Evolutionary conservation across 1,140 invertebrate genomes (phyloP).

Genomic region (Triops longicaudatus): DNA sequence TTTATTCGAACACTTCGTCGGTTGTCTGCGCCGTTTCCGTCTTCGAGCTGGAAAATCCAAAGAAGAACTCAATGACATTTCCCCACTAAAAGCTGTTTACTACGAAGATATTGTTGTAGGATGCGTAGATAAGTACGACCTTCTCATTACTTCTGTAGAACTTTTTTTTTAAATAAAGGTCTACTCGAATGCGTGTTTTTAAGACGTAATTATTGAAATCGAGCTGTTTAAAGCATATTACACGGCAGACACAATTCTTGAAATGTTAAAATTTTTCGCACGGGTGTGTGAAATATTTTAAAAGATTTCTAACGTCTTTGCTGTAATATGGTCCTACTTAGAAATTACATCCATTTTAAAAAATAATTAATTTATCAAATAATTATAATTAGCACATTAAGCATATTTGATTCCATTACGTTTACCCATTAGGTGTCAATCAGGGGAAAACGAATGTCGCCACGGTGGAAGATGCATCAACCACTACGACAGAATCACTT

Average conservation of each 20-base stretch:
- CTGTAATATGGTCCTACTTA: too few species aligned
- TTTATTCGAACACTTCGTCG: conserved; percentile 83
- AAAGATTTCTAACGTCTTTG: too few species aligned
- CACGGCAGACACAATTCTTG: too few species aligned
- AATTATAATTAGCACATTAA: not conserved
- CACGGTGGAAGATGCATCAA: conserved; percentile 75
- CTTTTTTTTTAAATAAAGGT: too few species aligned
- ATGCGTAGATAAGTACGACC: conserved; percentile 59
- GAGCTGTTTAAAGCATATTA: too few species aligned
- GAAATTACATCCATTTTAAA: too few species aligned
- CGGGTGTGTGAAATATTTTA: too few species aligned
- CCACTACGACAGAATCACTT: conserved; percentile 73
- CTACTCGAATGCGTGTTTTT: too few species aligned
- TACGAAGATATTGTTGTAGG: conserved; percentile 78
- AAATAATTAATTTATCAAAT: conserved; percentile 24
- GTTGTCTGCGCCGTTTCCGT: conserved; percentile 77
- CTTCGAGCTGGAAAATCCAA: conserved; percentile 55
- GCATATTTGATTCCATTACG: conserved; percentile 28
- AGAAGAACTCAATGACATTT: conserved; percentile 60
- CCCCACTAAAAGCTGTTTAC: conserved; percentile 68
- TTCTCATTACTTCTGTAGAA: conserved; percentile 19
- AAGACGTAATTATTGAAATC: too few species aligned
- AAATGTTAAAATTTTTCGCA: too few species aligned
- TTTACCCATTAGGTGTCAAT: conserved; percentile 51
- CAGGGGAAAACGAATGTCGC: conserved; percentile 70